Base-by-base conservation (phyloP, 2,888 invertebrate species). In the Micoletzkya japonica region DNA sequence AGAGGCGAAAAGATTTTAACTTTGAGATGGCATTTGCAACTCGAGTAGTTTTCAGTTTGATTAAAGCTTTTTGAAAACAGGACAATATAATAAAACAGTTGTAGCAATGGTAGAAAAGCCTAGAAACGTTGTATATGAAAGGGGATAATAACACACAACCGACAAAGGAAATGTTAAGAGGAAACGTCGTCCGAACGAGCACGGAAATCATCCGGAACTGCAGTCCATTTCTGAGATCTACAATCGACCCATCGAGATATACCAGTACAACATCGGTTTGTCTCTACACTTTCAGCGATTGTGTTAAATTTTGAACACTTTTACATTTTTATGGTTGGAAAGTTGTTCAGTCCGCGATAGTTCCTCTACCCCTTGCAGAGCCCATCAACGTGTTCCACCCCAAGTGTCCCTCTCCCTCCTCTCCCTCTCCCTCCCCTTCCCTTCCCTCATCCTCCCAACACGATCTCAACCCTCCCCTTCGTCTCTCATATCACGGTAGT, bases 141-240 rank as follows among this genome's bases (percentile, higher is more conserved):
- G n/a, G n/a, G n/a, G n/a, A n/a, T n/a, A n/a, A n/a, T n/a, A n/a
- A n/a, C n/a, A n/a, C n/a, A n/a, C n/a, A n/a, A n/a, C n/a, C n/a
- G n/a, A n/a, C n/a, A n/a, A n/a, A n/a, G n/a, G n/a, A n/a, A n/a
- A 4, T 57, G 26, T 63, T 4, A 14, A 63, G 79, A 89, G 94
- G 50, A 94, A 94, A 86, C 89, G 92, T 30, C 89, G 90, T 80
- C 91, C 91, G 82, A 90, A 90, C 85, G 91, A 91, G 34, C 93
- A 93, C 86, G 94, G 94, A 58, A 94, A 94, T 87, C 93, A 94
- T 86, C 90, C 93, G 78, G 94, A 94, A 87, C 92, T 94, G 86
- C 93, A 93, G 86, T 93, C 93, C 30, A 90, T 94, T 89, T 92
- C 92, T 70, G 93, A 94, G 88, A 90, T 94, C 87, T 93, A 92